A percentile compares a stretch with the other conserved stretches of the same genome.
These are phyloP conservation scores for Drosophila lacertosa DNA, from an alignment of 1,140 invertebrate species.

Conservation along the genomic window DNA sequence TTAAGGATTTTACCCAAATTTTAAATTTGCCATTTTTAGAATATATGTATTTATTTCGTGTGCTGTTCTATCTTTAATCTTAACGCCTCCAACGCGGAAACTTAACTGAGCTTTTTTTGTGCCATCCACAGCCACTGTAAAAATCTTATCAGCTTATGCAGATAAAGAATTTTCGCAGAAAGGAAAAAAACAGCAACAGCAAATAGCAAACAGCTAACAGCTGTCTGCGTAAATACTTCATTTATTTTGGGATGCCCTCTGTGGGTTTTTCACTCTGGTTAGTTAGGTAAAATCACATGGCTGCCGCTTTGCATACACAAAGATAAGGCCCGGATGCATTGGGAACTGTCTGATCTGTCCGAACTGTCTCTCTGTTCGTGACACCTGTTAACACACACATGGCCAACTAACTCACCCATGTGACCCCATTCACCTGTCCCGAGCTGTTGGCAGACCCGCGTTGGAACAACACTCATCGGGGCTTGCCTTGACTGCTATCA, in stretches of 20 bases:
- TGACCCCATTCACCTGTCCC: slow-evolving; percentile 44
- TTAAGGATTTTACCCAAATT: slow-evolving; percentile 22
- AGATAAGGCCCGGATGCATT: slow-evolving; percentile 28
- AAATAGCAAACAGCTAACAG: not conserved
- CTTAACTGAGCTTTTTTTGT: slow-evolving; percentile 34
- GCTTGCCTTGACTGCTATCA: slow-evolving; percentile 27
- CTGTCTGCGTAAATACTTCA: slow-evolving; percentile 43
- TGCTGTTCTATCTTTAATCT: not conserved
- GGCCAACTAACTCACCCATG: slow-evolving; percentile 1
- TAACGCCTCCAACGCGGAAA: slow-evolving; percentile 21
- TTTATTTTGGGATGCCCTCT: slow-evolving; percentile 36
- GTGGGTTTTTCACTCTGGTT: not conserved
- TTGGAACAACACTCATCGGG: slow-evolving; percentile 1
- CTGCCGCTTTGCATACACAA: slow-evolving; percentile 14
- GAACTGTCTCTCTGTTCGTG: too few species aligned
- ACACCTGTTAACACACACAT: slow-evolving; percentile 18
- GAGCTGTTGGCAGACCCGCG: slow-evolving; percentile 10
- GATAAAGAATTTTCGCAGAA: slow-evolving; percentile 28
- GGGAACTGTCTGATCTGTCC: not conserved
- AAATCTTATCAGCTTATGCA: slow-evolving; percentile 37
- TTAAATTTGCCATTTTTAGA: slow-evolving; percentile 1
- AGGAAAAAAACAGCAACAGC: slow-evolving; percentile 3
- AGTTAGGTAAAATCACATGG: slow-evolving; percentile 25
- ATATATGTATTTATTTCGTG: not conserved
- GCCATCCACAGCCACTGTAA: slow-evolving; percentile 1